Conservation (phyloP, 1,140 invertebrate species). For the Drosophila melanica region DNA sequence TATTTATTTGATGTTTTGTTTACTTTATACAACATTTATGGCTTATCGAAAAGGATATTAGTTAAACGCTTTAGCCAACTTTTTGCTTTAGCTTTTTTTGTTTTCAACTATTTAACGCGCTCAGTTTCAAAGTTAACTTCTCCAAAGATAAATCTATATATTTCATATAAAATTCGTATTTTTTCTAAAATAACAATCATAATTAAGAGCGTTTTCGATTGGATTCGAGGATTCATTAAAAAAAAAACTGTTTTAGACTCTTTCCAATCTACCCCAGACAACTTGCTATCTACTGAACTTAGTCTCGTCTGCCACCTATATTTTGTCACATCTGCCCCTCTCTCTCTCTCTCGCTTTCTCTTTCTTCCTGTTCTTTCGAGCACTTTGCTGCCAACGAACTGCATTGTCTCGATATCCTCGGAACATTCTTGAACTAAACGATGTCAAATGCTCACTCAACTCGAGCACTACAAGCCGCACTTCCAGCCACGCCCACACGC, state of each 20-base stretch:
- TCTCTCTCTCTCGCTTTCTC: not conserved
- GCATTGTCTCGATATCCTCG: conserved; percentile 13
- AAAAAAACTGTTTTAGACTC: not conserved
- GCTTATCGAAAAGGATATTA: too few relatives aligned
- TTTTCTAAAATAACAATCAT: too few relatives aligned
- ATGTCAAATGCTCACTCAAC: conserved; percentile 69
- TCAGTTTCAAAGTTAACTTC: too few relatives aligned
- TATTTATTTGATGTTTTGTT: too few relatives aligned
- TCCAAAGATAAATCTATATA: too few relatives aligned
- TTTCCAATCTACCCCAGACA: not conserved
- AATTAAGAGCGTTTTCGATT: too few relatives aligned
- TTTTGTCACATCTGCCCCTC: not conserved
- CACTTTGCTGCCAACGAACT: conserved; percentile 1
- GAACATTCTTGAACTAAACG: conserved; percentile 58
- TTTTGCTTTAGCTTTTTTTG: too few relatives aligned
- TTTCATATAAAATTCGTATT: too few relatives aligned
- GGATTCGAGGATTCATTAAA: too few relatives aligned
- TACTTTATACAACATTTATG: not conserved
- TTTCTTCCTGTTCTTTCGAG: not conserved
- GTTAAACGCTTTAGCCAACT: too few relatives aligned
- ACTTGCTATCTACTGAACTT: not conserved
- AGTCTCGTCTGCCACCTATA: not conserved
- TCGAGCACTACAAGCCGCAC: conserved; percentile 44
- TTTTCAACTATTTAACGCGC: too few relatives aligned
- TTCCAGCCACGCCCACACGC: not conserved